Conservation (phyloP, 2,888 invertebrate genomes). For the Diaperis boleti region DNA sequence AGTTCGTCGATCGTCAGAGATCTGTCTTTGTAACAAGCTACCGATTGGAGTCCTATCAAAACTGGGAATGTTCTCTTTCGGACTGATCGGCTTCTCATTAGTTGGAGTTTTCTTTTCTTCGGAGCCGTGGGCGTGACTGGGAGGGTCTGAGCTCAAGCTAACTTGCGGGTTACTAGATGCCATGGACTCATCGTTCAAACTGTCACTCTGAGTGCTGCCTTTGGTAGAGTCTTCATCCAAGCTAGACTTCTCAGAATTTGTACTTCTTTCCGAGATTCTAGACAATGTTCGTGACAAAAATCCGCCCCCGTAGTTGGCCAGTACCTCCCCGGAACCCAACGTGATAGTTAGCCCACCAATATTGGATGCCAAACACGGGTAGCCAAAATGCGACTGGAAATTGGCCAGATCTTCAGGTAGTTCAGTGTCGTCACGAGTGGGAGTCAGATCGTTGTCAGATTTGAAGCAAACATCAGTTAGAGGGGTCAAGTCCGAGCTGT, state of each 20-base stretch:
- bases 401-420: slow-evolving; percentile 83
- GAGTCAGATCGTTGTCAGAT: slow-evolving; percentile 68
- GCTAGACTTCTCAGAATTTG: slow-evolving; percentile 89
- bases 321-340: slow-evolving; percentile 74
- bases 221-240: slow-evolving; percentile 89
- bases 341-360: slow-evolving; percentile 70
- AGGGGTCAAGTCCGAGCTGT: slow-evolving; percentile 59
- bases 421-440: slow-evolving; percentile 74
- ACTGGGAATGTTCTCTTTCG: slow-evolving; percentile 46
- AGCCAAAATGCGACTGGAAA: slow-evolving; percentile 81
- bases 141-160: slow-evolving; percentile 87
- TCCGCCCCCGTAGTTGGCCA: slow-evolving; percentile 70
- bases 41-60: slow-evolving; percentile 60
- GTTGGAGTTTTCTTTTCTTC: slow-evolving; percentile 62
- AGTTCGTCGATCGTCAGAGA: slow-evolving; percentile 85
- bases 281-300: slow-evolving; percentile 84
- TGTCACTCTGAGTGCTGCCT: slow-evolving; percentile 85
- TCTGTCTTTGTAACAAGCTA: slow-evolving; percentile 67
- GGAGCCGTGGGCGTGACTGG: slow-evolving; percentile 78
- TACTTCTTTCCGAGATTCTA: slow-evolving; percentile 88
- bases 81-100: slow-evolving; percentile 50
- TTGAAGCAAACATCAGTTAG: slow-evolving; percentile 61
- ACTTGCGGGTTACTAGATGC: slow-evolving; percentile 89
- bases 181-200: slow-evolving; percentile 85
- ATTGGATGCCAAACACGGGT: slow-evolving; percentile 72